Evolutionary conservation across 1,140 invertebrate genomes (phyloP).

Genomic region (Phymastichus coffea): DNA sequence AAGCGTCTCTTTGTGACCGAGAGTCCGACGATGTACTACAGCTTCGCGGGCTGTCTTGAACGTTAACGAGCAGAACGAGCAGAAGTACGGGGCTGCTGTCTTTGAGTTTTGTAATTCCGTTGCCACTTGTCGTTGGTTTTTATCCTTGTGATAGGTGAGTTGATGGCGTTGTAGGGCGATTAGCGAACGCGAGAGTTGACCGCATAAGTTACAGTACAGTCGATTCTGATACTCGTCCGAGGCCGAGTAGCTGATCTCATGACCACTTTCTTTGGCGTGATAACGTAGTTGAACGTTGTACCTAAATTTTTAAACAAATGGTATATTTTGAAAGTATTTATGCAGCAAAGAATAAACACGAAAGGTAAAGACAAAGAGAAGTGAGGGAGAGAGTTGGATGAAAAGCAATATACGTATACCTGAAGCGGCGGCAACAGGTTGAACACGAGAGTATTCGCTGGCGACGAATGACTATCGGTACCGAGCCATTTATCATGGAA

Average conservation of each 20-base stretch:
- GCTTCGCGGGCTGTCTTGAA: slow-evolving; percentile 65
- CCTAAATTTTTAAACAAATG: too few relatives aligned
- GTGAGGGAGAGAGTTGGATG: too few relatives aligned
- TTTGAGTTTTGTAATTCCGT: neutral
- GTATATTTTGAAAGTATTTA: too few relatives aligned
- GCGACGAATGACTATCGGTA: slow-evolving; percentile 76
- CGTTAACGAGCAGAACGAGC: slow-evolving; percentile 65
- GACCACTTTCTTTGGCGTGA: slow-evolving; percentile 62
- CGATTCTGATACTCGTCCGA: slow-evolving; percentile 67
- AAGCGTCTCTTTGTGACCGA: slow-evolving; percentile 61
- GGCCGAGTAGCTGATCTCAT: slow-evolving; percentile 54
- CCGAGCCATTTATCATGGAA: slow-evolving; percentile 72
- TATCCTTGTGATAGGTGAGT: slow-evolving; percentile 48
- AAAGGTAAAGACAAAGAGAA: neutral
- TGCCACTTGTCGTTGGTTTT: slow-evolving; percentile 18
- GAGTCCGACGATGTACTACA: slow-evolving; percentile 65
- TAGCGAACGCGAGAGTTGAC: slow-evolving; percentile 60
- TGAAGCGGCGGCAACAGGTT: slow-evolving; percentile 64
- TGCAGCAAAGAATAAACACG: too few relatives aligned
- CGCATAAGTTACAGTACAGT: slow-evolving; percentile 62
- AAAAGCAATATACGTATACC: too few relatives aligned
- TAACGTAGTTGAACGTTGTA: slow-evolving; percentile 70
- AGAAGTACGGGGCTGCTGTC: slow-evolving; percentile 58
- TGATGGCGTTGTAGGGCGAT: slow-evolving; percentile 68
- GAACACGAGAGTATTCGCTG: slow-evolving; percentile 63